Evolutionary conservation across 2,113 vertebrate genomes (phyloP), one percentile per base, ranked within the genome.

Genomic region (Varanus komodoensis): DNA sequence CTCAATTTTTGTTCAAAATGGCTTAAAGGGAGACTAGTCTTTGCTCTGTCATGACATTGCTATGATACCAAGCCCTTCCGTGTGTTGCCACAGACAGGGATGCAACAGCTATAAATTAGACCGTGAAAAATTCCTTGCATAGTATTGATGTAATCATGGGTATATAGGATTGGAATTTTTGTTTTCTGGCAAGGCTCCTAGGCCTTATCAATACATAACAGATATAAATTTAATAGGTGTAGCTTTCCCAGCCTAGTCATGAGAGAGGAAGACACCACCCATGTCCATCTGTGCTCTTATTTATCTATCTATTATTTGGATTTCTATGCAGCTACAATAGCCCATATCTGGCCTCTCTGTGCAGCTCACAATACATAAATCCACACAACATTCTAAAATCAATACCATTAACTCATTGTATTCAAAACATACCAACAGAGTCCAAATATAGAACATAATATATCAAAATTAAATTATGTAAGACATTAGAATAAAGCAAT

Each of bases 21-120:
- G 2, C 54, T 54, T 7, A 54, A 54, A 12, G 54, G 54, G 54
- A 12, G 54, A 12, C 54, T 54, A 12, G 54, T 4, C 81, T 32
- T 67, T 84, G 92, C 64, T 96, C 95, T 95, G 92, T 96, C 96
- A 95, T 3, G 8, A 44, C 0, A 0, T 87, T 91, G 84, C 89
- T 1, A 0, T 83, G 88, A 82, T 87, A 11, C 64, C 32, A n/a
- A 82, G 93, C 94, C 92, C 93, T 95, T 92, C 91, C 0, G 57
- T 91, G 95, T 94, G 89, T 44, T 90, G 82, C 32, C 79, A 84
- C 9, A 67, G 57, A 68, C 67, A 50, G 23, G 77, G 82, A 67
- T 78, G 23, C 44, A 78, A 79, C 80, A 91, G 91, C 94, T 94
- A 93, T 52, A 90, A 83, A 0, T 0, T 89, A 90, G 92, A 93